phyloP scores from a whole-genome alignment of 64 coral and sea anemone genomes.

The Montipora efflorescens region DNA sequence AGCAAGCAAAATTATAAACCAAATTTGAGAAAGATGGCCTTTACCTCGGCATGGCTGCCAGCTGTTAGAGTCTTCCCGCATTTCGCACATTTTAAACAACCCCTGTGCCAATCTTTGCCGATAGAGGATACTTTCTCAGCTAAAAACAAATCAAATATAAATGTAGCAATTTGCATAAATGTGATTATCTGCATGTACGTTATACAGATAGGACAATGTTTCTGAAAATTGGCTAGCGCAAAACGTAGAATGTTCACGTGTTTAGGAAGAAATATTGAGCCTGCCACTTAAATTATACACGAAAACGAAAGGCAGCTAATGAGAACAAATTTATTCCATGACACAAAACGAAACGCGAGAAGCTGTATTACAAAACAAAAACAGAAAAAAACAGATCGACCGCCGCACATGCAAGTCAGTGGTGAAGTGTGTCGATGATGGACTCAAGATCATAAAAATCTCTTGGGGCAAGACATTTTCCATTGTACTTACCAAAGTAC shows the following conservation, averaged over 20 bases:
- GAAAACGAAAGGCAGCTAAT: not conserved
- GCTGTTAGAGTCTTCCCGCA: slow-evolving; percentile 74
- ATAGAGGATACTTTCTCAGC: slow-evolving; percentile 82
- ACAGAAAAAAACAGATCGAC: not conserved
- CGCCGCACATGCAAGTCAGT: not conserved
- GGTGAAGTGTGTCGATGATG: not conserved
- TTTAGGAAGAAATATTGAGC: not conserved
- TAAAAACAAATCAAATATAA: not conserved
- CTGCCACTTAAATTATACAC: not conserved
- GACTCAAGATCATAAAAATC: not conserved
- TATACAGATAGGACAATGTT: not conserved
- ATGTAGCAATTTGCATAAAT: too few relatives aligned
- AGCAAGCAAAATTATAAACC: not conserved
- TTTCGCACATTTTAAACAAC: slow-evolving; percentile 82
- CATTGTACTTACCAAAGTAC: slow-evolving; percentile 66
- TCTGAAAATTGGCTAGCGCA: not conserved
- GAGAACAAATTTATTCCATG: slow-evolving; percentile 1
- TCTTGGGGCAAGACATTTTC: not conserved
- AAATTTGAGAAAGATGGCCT: not conserved
- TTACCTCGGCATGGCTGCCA: slow-evolving; percentile 82
- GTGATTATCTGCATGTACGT: too few relatives aligned
- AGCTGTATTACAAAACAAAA: not conserved
- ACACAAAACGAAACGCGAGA: not conserved
- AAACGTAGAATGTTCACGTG: not conserved
- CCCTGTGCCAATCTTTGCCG: slow-evolving; percentile 88